phyloP scores from a whole-genome alignment of 1,140 invertebrate genomes.

The Platyura marginata region DNA sequence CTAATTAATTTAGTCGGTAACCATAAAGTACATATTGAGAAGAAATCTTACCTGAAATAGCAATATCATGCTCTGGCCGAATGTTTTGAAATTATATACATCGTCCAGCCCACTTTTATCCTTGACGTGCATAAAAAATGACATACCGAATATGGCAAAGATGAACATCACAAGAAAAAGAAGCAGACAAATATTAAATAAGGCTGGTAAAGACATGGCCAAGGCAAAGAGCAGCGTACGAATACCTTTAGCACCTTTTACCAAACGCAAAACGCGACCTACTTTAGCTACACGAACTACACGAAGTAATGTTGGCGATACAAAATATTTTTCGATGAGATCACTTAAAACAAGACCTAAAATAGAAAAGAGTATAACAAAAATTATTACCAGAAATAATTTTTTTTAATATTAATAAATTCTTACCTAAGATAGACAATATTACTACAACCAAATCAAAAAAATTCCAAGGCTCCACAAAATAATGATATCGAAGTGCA shows the following conservation, averaged over 20 bases:
- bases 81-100: constrained; percentile 98
- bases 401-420: not conserved
- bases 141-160: constrained; percentile 98
- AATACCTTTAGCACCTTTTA: constrained; percentile 95
- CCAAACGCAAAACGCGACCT: constrained; percentile 85
- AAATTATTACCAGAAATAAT: not conserved
- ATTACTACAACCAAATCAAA: constrained; percentile 99
- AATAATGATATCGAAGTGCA: constrained; percentile 92
- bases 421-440: constrained; percentile 89
- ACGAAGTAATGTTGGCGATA: constrained; percentile 89
- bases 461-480: constrained; percentile 98
- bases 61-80: constrained; percentile 92
- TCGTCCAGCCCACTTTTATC: constrained; percentile 84
- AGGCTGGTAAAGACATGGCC: constrained; percentile 92
- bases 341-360: constrained; percentile 87
- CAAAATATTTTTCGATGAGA: constrained; percentile 93
- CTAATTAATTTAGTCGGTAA: too few species aligned
- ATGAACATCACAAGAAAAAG: constrained; percentile 98
- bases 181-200: constrained; percentile 96
- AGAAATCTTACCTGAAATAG: constrained; percentile 84
- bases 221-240: constrained; percentile 90
- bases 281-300: constrained; percentile 96
- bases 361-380: constrained; percentile 11
- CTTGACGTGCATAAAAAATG: constrained; percentile 97
- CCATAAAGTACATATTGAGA: too few species aligned